Evolutionary conservation across 2,113 vertebrate species (phyloP).

Genomic region (Propithecus coquereli): DNA sequence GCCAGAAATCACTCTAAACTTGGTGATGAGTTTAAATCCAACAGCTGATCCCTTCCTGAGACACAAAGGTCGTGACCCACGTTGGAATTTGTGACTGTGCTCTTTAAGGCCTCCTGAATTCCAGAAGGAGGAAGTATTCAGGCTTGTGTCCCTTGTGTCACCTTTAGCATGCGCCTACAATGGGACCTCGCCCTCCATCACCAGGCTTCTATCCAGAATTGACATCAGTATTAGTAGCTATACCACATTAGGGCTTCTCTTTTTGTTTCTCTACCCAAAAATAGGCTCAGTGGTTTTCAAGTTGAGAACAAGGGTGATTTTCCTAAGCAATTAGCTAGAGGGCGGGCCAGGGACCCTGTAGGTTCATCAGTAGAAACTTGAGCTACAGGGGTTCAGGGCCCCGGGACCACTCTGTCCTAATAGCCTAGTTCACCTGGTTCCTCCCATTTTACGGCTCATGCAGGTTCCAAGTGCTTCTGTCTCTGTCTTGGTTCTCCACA

Average conservation of each 20-base stretch:
- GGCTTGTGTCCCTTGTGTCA: neutral
- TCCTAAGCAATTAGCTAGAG: neutral
- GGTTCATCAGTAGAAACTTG: neutral
- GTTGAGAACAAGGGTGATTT: neutral
- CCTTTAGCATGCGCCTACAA: neutral
- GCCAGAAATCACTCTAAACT: slow-evolving; percentile 23
- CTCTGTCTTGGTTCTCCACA: neutral
- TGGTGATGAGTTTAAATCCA: neutral
- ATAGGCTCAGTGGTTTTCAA: neutral
- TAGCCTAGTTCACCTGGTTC: neutral
- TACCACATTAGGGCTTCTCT: neutral
- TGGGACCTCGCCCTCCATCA: neutral
- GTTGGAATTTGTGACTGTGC: neutral
- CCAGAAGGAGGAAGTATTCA: neutral
- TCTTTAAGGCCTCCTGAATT: neutral
- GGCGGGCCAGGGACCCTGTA: too few species aligned
- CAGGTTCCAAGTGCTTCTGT: neutral
- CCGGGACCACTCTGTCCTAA: neutral
- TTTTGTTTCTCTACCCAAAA: neutral
- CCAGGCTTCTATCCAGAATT: slow-evolving; percentile 32
- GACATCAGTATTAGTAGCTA: slow-evolving; percentile 77
- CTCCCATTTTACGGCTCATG: too few species aligned
- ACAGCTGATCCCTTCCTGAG: neutral
- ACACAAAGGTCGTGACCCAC: neutral
- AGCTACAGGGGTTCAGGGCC: neutral